These are phyloP conservation scores for Athalia circularis DNA, from an alignment of 2,888 invertebrate genomes.

Conservation along the genomic window DNA sequence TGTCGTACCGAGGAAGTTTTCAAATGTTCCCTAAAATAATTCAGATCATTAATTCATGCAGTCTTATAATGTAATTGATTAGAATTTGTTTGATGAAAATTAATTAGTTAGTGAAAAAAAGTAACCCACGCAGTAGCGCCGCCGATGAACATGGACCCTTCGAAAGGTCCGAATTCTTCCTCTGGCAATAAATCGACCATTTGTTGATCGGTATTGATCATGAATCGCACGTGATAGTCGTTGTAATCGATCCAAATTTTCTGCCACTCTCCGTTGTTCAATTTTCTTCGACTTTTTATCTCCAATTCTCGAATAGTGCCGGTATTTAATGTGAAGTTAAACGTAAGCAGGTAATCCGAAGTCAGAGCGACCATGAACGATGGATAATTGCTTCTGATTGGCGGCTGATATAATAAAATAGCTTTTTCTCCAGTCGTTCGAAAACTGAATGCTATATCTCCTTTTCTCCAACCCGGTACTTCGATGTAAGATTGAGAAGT, in stretches of 20 bases:
- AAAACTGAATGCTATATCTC: slow-evolving; percentile 94
- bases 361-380: slow-evolving; percentile 94
- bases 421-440: slow-evolving; percentile 93
- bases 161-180: slow-evolving; percentile 94
- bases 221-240: slow-evolving; percentile 93
- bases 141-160: slow-evolving; percentile 95
- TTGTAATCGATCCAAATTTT: slow-evolving; percentile 97
- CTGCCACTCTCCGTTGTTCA: slow-evolving; percentile 97
- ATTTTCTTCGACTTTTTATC: slow-evolving; percentile 86
- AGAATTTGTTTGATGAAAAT: not conserved
- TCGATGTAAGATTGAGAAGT: slow-evolving; percentile 94
- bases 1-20: slow-evolving; percentile 90
- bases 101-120: slow-evolving; percentile 24
- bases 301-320: slow-evolving; percentile 88
- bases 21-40: slow-evolving; percentile 81
- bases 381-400: slow-evolving; percentile 91
- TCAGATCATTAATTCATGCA: not conserved
- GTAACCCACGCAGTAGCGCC: slow-evolving; percentile 91
- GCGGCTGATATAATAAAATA: slow-evolving; percentile 92
- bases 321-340: slow-evolving; percentile 92
- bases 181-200: slow-evolving; percentile 90
- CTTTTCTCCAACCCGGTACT: slow-evolving; percentile 95
- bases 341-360: slow-evolving; percentile 88
- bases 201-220: slow-evolving; percentile 92
- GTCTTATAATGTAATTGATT: not conserved